Conservation (phyloP, 2,113 vertebrate genomes). For the Macrotus californicus region DNA sequence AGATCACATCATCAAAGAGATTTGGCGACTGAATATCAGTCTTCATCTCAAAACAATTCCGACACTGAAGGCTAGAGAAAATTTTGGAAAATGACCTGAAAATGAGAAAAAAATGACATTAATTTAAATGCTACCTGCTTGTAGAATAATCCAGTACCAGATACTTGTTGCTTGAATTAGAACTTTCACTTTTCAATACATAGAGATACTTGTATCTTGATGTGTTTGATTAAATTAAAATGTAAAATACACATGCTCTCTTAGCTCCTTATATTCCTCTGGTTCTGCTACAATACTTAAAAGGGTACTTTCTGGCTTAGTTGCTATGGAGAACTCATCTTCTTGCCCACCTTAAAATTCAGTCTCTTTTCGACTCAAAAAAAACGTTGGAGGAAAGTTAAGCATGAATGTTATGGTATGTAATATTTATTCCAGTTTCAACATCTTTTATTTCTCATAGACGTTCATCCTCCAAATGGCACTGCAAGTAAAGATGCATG, state of each 20-base stretch:
- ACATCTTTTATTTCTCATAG: neutral
- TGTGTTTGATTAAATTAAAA: constrained; percentile 8
- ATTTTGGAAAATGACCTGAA: neutral
- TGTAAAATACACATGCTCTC: neutral
- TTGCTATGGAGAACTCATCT: neutral
- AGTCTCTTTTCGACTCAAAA: neutral
- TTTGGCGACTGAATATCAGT: neutral
- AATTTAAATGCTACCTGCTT: neutral
- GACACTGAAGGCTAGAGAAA: neutral
- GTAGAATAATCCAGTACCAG: neutral
- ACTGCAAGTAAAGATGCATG: neutral
- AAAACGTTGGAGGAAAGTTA: neutral
- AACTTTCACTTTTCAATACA: neutral
- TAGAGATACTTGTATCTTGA: neutral
- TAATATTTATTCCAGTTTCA: neutral
- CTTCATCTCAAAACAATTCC: neutral
- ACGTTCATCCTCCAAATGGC: neutral
- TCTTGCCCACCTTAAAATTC: neutral
- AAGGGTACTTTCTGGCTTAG: neutral
- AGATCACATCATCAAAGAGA: neutral
- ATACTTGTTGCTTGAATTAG: neutral
- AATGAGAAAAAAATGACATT: neutral
- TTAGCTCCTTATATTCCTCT: neutral
- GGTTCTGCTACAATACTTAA: neutral
- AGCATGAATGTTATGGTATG: neutral